These are phyloP conservation scores for Nysson spinosus DNA, from an alignment of 2,888 invertebrate species.

Conservation along the genomic window DNA sequence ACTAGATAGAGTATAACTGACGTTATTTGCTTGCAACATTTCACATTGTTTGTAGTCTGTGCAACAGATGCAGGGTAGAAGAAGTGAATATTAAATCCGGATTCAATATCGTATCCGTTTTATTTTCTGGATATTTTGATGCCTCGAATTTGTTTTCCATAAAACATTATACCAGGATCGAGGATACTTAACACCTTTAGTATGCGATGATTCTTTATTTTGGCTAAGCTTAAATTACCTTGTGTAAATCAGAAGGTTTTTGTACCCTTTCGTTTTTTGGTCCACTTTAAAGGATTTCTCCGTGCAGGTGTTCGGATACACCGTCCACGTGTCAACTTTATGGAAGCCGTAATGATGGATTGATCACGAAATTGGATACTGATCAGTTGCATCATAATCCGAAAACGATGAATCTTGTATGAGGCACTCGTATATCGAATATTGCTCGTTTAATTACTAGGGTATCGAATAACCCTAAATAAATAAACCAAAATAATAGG, in stretches of 20 bases:
- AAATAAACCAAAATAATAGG: not conserved
- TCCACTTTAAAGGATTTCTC: slow-evolving; percentile 8
- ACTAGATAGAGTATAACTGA: no score
- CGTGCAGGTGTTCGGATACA: slow-evolving; percentile 29
- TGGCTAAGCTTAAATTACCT: slow-evolving; percentile 14
- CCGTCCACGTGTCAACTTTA: slow-evolving; percentile 1
- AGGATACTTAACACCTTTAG: slow-evolving; percentile 1
- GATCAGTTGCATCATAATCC: not conserved
- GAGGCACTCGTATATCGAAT: not conserved
- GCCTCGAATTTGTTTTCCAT: not conserved
- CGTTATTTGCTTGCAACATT: no score
- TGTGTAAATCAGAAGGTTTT: slow-evolving; percentile 26
- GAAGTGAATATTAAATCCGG: no score
- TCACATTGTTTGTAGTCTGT: no score
- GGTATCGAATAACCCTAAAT: no score
- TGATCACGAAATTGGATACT: slow-evolving; percentile 10
- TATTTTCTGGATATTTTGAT: no score
- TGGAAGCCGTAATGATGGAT: slow-evolving; percentile 9
- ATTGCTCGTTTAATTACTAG: no score
- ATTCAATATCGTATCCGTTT: no score
- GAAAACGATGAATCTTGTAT: not conserved
- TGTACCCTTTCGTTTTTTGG: not conserved
- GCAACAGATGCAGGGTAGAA: no score
- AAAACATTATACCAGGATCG: not conserved
- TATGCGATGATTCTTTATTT: slow-evolving; percentile 7